Percentiles rank a stretch among this genome's conserved stretches.
Evolutionary conservation across 2,888 invertebrate genomes (phyloP).

Genomic region (Chloroclystis v-ata): DNA sequence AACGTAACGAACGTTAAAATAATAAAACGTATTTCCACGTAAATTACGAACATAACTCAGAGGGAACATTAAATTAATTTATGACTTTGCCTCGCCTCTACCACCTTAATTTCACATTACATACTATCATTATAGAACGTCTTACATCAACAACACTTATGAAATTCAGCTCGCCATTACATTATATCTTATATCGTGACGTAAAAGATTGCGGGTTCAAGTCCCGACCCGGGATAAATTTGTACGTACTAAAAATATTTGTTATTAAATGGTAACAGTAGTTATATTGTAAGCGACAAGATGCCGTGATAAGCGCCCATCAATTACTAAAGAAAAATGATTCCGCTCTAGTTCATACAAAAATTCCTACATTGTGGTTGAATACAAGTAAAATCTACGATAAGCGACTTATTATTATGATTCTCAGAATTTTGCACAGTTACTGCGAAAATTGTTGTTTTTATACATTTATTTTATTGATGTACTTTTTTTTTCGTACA

Average conservation of each 20-base stretch:
- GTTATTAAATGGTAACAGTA: too few species aligned
- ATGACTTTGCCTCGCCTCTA: constrained; percentile 22
- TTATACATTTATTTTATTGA: too few species aligned
- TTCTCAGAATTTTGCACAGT: too few species aligned
- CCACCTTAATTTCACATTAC: constrained; percentile 13
- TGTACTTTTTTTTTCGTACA: too few species aligned
- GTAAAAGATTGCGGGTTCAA: too few species aligned
- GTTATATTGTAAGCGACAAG: background rate
- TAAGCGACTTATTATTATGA: too few species aligned
- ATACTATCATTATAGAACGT: background rate
- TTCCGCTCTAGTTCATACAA: constrained; percentile 37
- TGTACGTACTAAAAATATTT: too few species aligned
- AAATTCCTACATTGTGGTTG: constrained; percentile 4
- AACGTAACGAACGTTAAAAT: constrained; percentile 27
- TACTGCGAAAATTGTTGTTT: too few species aligned
- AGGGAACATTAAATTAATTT: constrained; percentile 40
- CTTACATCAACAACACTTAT: background rate
- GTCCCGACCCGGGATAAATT: too few species aligned
- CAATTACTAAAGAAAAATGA: constrained; percentile 35
- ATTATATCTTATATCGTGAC: too few species aligned
- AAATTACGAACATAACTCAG: constrained; percentile 36
- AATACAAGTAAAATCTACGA: too few species aligned
- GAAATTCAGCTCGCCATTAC: too few species aligned
- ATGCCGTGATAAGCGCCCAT: constrained; percentile 21
- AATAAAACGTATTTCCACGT: constrained; percentile 32